Base-by-base conservation (phyloP, 2,888 invertebrate genomes). In the Lasioglossum lativentre region DNA sequence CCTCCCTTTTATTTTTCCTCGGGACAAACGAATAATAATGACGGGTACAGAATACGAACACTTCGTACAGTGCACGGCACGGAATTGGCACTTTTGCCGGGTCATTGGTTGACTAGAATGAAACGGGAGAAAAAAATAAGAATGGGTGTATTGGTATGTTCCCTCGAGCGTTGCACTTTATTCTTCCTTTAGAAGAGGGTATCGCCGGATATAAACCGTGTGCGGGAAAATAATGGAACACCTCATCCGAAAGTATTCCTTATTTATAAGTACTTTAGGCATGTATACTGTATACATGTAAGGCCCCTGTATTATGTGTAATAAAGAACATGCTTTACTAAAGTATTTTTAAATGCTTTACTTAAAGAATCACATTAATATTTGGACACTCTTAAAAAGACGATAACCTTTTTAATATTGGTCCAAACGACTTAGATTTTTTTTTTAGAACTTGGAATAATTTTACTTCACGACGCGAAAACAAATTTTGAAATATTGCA, bases 11-110 rank as follows among this genome's bases (percentile, higher is more conserved):
- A 45, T 56, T 63, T 75, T n/a, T 40, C 27, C 23, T 5, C 16
- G 10, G 45, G 34, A 68, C 42, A 27, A 19, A 74, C 38, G 45
- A 70, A 84, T 52, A 59, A 84, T 47, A 78, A 75, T 73, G 16
- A 76, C 27, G 56, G 68, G 45, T 1, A 47, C 68, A 30, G 77
- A 40, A 52, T 19, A 63, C 47, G 45, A 68, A 77, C 77, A 78
- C 68, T 74, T 82, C 56, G 59, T 59, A 74, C 73, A 42, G 6
- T 38, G 34, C 34, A 59, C 42, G 71, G 82, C 56, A 30, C 30
- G 40, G 77, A 70, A 78, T 78, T 84, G 76, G 77, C 82, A 77
- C 73, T 82, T 82, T 72, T 82, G 47, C 59, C 73, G 84, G 74
- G 73, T 68, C 77, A 84, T 74, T 78, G 74, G 63, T 75, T 78